Evolutionary conservation across 2,888 invertebrate genomes (phyloP).

Genomic region (Iphiclides podalirius): DNA sequence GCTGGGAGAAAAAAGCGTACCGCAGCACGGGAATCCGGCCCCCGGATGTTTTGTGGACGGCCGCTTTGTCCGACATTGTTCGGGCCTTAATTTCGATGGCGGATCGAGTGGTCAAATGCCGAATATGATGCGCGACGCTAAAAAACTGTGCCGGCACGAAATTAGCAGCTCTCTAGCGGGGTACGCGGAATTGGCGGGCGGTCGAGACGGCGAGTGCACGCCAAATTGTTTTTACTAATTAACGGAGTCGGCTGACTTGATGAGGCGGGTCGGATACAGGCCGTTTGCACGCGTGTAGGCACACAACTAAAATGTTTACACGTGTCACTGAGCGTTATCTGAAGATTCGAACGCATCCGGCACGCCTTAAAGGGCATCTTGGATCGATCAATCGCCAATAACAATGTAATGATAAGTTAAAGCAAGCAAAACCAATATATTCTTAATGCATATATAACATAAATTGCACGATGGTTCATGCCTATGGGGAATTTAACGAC

Average conservation of each 20-base stretch:
- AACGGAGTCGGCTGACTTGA: slow-evolving; percentile 66
- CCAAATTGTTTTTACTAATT: slow-evolving; percentile 78
- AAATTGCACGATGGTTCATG: slow-evolving; percentile 50
- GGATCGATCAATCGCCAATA: neutral
- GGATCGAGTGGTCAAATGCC: slow-evolving; percentile 77
- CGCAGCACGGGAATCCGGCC: slow-evolving; percentile 72
- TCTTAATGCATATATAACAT: too few relatives aligned
- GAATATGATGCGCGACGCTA: slow-evolving; percentile 77
- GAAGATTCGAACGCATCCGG: neutral
- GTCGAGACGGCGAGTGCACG: slow-evolving; percentile 71
- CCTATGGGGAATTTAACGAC: slow-evolving; percentile 52
- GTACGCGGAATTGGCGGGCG: slow-evolving; percentile 78
- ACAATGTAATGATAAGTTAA: neutral
- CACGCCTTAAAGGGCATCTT: neutral
- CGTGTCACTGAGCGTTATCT: neutral
- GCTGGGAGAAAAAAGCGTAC: slow-evolving; percentile 72
- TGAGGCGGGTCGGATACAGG: slow-evolving; percentile 45
- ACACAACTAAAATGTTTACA: neutral
- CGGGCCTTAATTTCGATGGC: slow-evolving; percentile 78
- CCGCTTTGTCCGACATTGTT: slow-evolving; percentile 80
- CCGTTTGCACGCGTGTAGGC: slow-evolving; percentile 15
- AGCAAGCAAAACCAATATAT: too few relatives aligned
- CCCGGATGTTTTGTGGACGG: slow-evolving; percentile 76
- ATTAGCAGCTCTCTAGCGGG: slow-evolving; percentile 78
- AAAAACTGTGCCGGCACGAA: slow-evolving; percentile 76